Conservation (phyloP, 2,888 invertebrate genomes). For the Apotomis turbidana region DNA sequence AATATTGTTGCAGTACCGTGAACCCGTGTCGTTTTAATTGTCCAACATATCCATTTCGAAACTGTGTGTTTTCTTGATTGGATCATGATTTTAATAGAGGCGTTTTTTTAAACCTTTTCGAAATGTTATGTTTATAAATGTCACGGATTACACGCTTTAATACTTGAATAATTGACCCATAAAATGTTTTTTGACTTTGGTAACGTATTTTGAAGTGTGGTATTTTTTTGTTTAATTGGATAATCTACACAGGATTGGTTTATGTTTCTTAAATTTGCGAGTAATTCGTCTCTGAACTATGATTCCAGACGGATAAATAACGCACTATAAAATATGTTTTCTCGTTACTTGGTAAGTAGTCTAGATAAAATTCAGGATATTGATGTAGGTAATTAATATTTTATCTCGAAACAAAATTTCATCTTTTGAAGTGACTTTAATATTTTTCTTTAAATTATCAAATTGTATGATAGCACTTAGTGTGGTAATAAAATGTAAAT, state of each 20-base stretch:
- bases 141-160: slow-evolving; percentile 64
- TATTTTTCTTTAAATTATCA: too few relatives aligned
- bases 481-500: too few relatives aligned
- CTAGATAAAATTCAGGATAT: slow-evolving; percentile 12
- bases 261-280: background rate
- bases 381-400: too few relatives aligned
- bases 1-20: background rate
- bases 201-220: slow-evolving; percentile 30
- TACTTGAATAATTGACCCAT: slow-evolving; percentile 56
- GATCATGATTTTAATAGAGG: slow-evolving; percentile 54
- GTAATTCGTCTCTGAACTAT: background rate
- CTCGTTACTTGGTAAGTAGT: background rate
- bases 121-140: slow-evolving; percentile 67
- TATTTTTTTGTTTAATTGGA: slow-evolving; percentile 23
- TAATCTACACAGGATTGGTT: slow-evolving; percentile 1
- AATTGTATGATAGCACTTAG: too few relatives aligned
- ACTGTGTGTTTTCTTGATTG: slow-evolving; percentile 60
- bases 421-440: too few relatives aligned
- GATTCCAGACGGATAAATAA: too few relatives aligned
- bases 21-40: slow-evolving; percentile 59
- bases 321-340: background rate
- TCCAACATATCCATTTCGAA: slow-evolving; percentile 53
- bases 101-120: slow-evolving; percentile 42
- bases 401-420: too few relatives aligned
- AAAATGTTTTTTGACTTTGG: slow-evolving; percentile 25